phyloP scores from a whole-genome alignment of 2,113 vertebrate species.

The Phalacrocorax brasilianus region DNA sequence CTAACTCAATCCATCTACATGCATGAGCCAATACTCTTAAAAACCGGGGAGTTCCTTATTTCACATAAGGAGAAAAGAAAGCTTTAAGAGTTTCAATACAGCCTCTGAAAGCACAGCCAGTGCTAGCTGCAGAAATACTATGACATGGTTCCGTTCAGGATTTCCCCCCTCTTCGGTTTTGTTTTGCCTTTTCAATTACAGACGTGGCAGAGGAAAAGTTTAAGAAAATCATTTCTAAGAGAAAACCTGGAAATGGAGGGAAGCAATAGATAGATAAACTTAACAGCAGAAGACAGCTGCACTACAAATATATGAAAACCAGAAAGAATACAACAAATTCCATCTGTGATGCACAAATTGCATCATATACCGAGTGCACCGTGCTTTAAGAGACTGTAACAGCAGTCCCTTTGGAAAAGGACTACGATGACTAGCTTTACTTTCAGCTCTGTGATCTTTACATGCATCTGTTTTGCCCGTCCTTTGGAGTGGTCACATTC shows the following conservation, averaged over 20 bases:
- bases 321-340: background rate
- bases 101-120: background rate
- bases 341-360: background rate
- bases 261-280: background rate
- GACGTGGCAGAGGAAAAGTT: background rate
- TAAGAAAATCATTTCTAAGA: background rate
- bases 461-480: background rate
- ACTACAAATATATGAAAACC: background rate
- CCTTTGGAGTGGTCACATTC: background rate
- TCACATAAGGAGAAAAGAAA: background rate
- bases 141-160: background rate
- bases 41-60: background rate
- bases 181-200: background rate
- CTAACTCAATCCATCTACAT: background rate
- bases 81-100: background rate
- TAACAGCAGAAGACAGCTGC: background rate
- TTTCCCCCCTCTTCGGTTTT: background rate
- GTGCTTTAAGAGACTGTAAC: background rate
- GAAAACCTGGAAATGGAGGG: background rate
- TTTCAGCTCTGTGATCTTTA: background rate
- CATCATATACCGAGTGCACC: background rate
- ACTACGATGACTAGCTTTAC: accelerated
- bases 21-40: background rate
- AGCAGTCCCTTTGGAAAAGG: background rate
- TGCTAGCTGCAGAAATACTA: background rate